These are phyloP conservation scores for Saimiri boliviensis DNA, from an alignment of 2,113 vertebrate genomes.

Conservation along the genomic window DNA sequence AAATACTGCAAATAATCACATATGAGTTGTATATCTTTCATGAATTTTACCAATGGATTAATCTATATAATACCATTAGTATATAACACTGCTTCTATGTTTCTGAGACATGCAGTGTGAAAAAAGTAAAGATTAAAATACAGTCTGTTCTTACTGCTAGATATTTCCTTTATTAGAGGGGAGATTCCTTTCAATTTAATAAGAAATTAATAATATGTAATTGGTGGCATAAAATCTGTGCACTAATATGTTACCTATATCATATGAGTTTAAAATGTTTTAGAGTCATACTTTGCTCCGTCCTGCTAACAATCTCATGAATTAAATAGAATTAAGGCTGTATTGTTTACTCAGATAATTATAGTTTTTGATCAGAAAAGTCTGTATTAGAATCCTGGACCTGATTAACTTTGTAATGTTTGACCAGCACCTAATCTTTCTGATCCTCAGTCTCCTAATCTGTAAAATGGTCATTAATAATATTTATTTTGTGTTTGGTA, in stretches of 20 bases:
- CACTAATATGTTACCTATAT: background rate
- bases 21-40: background rate
- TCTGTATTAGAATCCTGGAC: background rate
- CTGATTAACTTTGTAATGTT: background rate
- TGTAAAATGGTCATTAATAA: background rate
- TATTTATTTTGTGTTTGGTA: background rate
- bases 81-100: background rate
- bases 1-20: background rate
- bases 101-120: background rate
- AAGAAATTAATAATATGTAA: conserved; percentile 25
- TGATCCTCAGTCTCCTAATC: background rate
- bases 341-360: conserved; percentile 25
- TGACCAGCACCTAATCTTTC: background rate
- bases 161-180: background rate
- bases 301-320: background rate
- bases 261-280: background rate
- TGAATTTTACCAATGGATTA: background rate
- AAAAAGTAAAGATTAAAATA: background rate
- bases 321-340: background rate
- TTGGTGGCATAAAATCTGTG: background rate
- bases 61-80: background rate
- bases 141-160: background rate
- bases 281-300: background rate
- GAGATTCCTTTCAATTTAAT: conserved; percentile 34
- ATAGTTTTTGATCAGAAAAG: background rate